A percentile compares a stretch with the other conserved stretches of the same genome.
Conservation (phyloP, 2,113 vertebrate species). For the Morphnarchus princeps region DNA sequence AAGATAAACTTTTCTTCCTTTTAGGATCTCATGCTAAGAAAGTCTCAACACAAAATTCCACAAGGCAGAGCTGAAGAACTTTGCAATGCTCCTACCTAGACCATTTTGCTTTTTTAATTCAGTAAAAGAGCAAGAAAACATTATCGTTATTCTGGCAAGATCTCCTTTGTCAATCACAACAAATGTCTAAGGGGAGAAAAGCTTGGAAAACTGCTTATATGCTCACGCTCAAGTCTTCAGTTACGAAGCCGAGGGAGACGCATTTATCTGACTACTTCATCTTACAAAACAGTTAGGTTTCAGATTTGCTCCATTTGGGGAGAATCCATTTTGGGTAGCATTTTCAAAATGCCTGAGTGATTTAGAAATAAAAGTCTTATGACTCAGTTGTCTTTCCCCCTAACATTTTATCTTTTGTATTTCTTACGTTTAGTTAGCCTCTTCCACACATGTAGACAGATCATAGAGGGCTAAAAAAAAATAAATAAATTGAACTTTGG, state of each 20-base stretch:
- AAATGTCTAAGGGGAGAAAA: background rate
- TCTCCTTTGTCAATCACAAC: background rate
- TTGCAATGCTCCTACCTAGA: background rate
- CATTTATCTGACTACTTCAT: background rate
- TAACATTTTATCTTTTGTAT: background rate
- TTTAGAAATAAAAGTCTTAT: background rate
- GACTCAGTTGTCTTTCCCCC: background rate
- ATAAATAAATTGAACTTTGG: background rate
- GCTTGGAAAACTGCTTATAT: background rate
- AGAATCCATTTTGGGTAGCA: background rate
- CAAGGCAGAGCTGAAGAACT: background rate
- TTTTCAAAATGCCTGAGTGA: background rate
- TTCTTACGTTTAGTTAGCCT: background rate
- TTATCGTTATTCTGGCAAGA: background rate
- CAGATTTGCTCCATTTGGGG: background rate
- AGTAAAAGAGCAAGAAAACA: background rate
- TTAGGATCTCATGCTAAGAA: background rate
- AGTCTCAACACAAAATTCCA: background rate
- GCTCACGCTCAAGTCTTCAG: background rate
- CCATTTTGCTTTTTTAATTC: background rate
- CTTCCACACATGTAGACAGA: background rate
- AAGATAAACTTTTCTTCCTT: slow-evolving; percentile 19
- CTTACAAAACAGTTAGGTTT: background rate
- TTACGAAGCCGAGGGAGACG: background rate
- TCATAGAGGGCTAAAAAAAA: background rate